These are phyloP conservation scores for Sebastolobus alascanus DNA, from an alignment of 2,797 vertebrate species.

Conservation along the genomic window DNA sequence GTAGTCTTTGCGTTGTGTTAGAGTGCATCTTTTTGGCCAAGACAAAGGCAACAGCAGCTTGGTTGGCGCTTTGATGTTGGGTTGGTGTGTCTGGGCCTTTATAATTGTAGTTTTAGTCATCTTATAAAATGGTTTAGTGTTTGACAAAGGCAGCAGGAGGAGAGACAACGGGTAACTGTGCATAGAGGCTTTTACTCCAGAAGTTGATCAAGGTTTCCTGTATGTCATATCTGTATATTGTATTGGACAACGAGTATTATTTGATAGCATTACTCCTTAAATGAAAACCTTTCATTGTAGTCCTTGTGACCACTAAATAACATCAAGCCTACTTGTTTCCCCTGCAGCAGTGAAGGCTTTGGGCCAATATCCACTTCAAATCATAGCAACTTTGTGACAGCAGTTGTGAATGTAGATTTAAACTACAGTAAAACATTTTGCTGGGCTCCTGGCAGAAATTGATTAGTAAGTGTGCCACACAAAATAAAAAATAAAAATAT, in stretches of 20 bases:
- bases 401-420: not conserved
- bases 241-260: not conserved
- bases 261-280: not conserved
- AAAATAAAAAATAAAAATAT: not conserved
- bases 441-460: not conserved
- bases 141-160: not conserved
- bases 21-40: no score
- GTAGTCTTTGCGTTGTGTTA: no score
- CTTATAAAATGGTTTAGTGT: not conserved
- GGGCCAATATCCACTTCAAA: not conserved
- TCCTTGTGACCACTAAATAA: slow-evolving; percentile 1
- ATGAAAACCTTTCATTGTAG: not conserved
- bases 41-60: no score
- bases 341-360: not conserved
- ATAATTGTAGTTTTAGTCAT: not conserved
- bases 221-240: not conserved
- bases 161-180: not conserved
- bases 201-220: not conserved
- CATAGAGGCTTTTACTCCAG: not conserved
- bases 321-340: not conserved
- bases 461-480: not conserved
- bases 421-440: not conserved
- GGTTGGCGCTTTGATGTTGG: no score
- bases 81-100: no score
- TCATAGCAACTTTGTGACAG: not conserved